Percentiles rank a stretch among this genome's conserved stretches.
These are phyloP conservation scores for Armadillidium nasatum DNA, from an alignment of 1,140 invertebrate genomes.

Conservation along the genomic window DNA sequence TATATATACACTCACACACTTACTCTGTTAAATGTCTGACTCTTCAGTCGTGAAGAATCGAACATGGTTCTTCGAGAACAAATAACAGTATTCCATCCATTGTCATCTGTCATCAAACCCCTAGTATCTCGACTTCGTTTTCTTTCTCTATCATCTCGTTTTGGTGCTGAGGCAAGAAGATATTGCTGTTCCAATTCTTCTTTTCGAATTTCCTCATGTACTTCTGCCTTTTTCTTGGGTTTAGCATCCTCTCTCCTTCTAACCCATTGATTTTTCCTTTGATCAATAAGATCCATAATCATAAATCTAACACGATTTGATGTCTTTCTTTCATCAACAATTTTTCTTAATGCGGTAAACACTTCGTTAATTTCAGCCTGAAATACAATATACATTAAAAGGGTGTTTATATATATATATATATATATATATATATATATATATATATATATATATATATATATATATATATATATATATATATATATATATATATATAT, in stretches of 20 bases:
- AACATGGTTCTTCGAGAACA: constrained; percentile 36
- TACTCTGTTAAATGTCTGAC: constrained; percentile 26
- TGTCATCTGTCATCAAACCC: constrained; percentile 43
- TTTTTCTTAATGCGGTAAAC: constrained; percentile 65
- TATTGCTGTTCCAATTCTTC: constrained; percentile 38
- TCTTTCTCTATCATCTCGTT: constrained; percentile 19
- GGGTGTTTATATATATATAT: too few relatives aligned
- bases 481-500: too few relatives aligned
- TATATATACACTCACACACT: not conserved
- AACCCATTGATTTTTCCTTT: constrained; percentile 77
- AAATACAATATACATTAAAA: too few relatives aligned
- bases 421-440: too few relatives aligned
- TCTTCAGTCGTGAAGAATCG: constrained; percentile 34
- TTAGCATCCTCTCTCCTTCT: constrained; percentile 76
- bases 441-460: too few relatives aligned
- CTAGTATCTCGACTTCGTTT: constrained; percentile 28
- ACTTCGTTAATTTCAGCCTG: constrained; percentile 29
- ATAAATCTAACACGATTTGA: constrained; percentile 83
- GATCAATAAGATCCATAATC: constrained; percentile 89
- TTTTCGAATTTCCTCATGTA: constrained; percentile 34
- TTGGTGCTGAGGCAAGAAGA: constrained; percentile 23
- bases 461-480: too few relatives aligned
- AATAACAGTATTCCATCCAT: constrained; percentile 52
- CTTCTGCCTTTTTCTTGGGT: constrained; percentile 69
- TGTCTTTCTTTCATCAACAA: constrained; percentile 59